Percentiles rank a stretch among this genome's conserved stretches.
Conservation (phyloP, 2,888 invertebrate species). For the Zeuzera pyrina region DNA sequence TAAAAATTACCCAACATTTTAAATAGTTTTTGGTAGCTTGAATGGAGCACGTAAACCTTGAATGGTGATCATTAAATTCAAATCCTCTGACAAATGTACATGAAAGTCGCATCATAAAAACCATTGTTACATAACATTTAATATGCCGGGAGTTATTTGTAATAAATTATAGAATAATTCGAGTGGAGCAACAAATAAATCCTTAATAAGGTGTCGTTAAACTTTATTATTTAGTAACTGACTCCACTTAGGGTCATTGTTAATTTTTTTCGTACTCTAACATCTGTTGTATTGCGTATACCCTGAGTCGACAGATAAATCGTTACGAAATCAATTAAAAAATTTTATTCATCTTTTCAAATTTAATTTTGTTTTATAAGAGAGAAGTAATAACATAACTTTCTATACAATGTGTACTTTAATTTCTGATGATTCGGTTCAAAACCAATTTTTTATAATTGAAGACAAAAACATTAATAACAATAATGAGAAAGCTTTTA, state of each 20-base stretch:
- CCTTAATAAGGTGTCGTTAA: conserved; percentile 67
- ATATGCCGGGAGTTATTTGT: conserved; percentile 53
- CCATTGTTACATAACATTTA: conserved; percentile 51
- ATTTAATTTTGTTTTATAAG: no score
- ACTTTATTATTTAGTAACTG: conserved; percentile 59
- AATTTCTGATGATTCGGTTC: no score
- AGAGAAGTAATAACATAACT: no score
- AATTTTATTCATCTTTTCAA: no score
- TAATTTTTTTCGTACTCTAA: conserved; percentile 38
- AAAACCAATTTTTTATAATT: no score
- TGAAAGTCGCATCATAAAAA: conserved; percentile 24
- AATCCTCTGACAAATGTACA: conserved; percentile 54
- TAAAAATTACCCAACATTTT: conserved; percentile 42
- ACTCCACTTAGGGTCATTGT: conserved; percentile 63
- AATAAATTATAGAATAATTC: conserved; percentile 69
- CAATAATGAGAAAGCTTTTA: no score
- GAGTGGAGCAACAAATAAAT: conserved; percentile 59
- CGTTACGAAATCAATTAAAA: no score
- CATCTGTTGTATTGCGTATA: conserved; percentile 20
- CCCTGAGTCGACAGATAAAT: conserved; percentile 24
- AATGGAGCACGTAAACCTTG: conserved; percentile 11
- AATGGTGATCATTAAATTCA: conserved; percentile 51
- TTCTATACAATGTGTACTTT: no score
- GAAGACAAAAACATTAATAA: no score
- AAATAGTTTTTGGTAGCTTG: conserved; percentile 2